Base-by-base conservation (phyloP, 2,797 vertebrate species). In the Rhinogobio ventralis region DNA sequence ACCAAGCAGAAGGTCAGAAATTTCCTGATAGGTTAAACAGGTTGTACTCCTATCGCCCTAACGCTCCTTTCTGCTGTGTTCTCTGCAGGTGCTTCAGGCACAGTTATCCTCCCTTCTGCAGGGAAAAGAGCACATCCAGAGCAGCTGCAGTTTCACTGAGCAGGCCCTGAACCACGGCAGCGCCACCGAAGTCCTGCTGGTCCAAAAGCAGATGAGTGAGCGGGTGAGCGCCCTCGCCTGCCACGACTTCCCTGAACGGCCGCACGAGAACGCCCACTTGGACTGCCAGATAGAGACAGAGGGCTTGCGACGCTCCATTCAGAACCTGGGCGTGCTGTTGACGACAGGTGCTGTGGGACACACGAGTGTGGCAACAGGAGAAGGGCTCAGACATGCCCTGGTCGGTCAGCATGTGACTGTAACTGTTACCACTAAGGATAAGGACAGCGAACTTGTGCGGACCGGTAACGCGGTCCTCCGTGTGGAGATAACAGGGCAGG, bases 401-500 rank as follows among this genome's bases (percentile, higher is more conserved):
- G 96, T 97, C 1, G 98, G 97, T n/a, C 97, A 98, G 89, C 95
- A 96, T 2, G 94, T 95, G 82, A 96, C 96, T 0, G 91, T 98
- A 86, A 98, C 97, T 0, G 95, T 99, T 90, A 99, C 98, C 51
- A 98, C 98, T 85, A 99, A 99, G 93, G 98, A 99, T 93, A 98
- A 98, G 92, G 97, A 98, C 0, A 96, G 97, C 0, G 96, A 97
- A 78, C 89, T 99, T 91, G 97, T 99, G 86, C 94, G 96, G 87
- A 97, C 95, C 0, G 98, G 98, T 39, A 97, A 97, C 0, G 98
- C 98, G 0, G 92, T 93, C 89, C 94, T 99, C 60, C 95, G 94
- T 60, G 97, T 96, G 0, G 95, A 97, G 81, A 95, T 98, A 82
- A 93, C 90, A 0, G 95, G 92, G 0, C 93, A 94, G 0, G 97